Conservation (phyloP, 2,797 vertebrate genomes). For the Apodemus agrarius region DNA sequence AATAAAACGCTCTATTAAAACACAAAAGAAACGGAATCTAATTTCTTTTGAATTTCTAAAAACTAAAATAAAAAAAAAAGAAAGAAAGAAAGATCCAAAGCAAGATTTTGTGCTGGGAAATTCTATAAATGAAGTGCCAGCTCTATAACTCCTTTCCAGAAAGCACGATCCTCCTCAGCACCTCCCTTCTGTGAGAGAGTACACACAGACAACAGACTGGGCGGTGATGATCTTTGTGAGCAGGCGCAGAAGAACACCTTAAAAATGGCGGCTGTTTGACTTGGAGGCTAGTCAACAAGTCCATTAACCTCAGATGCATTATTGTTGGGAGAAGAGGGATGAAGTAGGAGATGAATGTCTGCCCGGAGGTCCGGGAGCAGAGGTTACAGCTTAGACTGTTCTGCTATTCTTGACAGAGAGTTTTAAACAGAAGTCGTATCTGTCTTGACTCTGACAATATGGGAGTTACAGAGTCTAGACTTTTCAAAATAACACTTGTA, state of each 20-base stretch:
- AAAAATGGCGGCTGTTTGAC: neutral
- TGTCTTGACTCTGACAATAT: neutral
- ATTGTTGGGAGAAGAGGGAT: neutral
- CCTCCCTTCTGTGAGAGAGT: neutral
- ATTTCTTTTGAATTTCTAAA: constrained; percentile 2
- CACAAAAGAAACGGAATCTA: neutral
- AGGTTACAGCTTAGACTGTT: too few relatives aligned
- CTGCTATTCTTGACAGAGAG: neutral
- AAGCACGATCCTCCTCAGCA: neutral
- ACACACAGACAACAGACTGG: neutral
- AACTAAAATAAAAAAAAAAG: neutral
- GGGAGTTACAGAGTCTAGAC: neutral
- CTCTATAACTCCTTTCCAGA: neutral
- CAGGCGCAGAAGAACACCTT: neutral
- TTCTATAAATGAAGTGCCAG: neutral
- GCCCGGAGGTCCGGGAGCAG: too few relatives aligned
- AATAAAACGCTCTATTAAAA: constrained; percentile 41
- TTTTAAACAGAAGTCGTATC: neutral
- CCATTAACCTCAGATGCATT: neutral
- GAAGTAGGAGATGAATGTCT: neutral
- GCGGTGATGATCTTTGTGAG: neutral
- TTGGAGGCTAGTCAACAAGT: neutral
- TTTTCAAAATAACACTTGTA: constrained; percentile 40
- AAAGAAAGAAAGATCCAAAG: neutral
- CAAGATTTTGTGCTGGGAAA: neutral